Evolutionary conservation across 2,113 vertebrate genomes (phyloP), one percentile per base, ranked within the genome.

Genomic region (Colossoma macropomum): DNA sequence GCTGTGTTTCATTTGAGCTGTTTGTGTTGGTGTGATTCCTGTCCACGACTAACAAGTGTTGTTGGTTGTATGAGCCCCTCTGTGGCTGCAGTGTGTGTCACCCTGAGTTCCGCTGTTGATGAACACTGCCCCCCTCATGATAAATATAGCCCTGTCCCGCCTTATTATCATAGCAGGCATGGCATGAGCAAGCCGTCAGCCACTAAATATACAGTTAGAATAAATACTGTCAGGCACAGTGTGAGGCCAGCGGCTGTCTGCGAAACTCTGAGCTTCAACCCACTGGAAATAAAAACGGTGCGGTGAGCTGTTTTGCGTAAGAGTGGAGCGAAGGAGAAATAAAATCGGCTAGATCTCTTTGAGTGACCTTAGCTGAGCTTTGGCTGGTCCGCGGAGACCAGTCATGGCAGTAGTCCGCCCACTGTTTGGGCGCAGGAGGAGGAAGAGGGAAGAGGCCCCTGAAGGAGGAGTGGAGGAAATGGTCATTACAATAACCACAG

Each of bases 161-260:
- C 92, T 94, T 92, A 92, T 94, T 93, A 93, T 91, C 91, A 92
- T 94, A 90, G 89, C 70, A 92, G 92, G 88, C 92, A 89, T 94
- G 87, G 86, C 90, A 91, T 89, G 85, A 81, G 80, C 88, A 10
- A 63, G 87, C 79, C 82, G 89, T 94, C 93, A 94, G 85, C 75
- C 69, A 80, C 90, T 93, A 93, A 88, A 93, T 93, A 92, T 94
- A 92, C 73, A 83, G 85, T 81, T 90, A 91, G 91, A 91, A 93
- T 93, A 93, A 92, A 94, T 93, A 91, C 90, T 91, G 90, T 87
- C 91, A 91, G 88, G 91, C 91, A 85, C 85, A 87, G 90, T 89
- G 90, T 84, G 85, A 86, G 83, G 91, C 88, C 91, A 84, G 87
- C 78, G 83, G 90, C 89, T 90, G 86, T 92, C 90, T 91, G 83